A percentile compares a stretch with the other conserved stretches of the same genome.
Evolutionary conservation across 92 coral and sea anemone genomes (phyloP).

Genomic region (Ricordea florida): DNA sequence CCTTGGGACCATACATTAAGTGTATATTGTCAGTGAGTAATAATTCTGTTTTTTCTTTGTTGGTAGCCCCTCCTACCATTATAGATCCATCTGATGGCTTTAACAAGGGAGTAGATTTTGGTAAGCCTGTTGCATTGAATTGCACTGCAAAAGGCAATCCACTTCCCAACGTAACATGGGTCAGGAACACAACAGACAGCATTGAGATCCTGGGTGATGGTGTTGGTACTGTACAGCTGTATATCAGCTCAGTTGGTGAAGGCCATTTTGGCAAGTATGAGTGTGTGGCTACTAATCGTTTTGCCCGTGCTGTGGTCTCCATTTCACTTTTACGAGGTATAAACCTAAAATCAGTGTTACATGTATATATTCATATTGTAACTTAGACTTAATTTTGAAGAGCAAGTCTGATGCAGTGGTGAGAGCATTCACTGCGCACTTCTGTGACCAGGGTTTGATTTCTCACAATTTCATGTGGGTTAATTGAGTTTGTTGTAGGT

Average conservation of each 20-base stretch:
- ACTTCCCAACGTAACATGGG: conserved; percentile 64
- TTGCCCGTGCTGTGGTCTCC: not conserved
- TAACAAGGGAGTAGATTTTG: not conserved
- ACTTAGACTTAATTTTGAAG: not conserved
- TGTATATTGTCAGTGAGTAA: no score
- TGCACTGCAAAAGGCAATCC: conserved; percentile 87
- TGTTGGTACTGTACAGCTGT: conserved; percentile 9
- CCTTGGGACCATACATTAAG: no score
- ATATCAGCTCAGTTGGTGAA: conserved; percentile 17
- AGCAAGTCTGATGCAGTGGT: no score
- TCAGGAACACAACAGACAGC: conserved; percentile 16
- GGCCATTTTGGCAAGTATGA: conserved; percentile 58
- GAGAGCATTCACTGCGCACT: no score
- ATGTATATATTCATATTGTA: no score
- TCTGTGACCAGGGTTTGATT: no score
- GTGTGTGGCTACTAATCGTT: conserved; percentile 70
- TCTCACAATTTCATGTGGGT: no score
- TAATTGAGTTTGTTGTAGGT: no score
- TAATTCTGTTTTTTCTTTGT: no score
- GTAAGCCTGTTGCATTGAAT: conserved; percentile 20
- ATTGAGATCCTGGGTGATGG: not conserved
- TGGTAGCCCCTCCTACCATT: no score
- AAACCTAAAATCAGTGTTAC: no score
- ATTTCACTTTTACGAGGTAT: not conserved
- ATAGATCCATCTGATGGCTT: no score